Evolutionary conservation across 2,797 vertebrate species (phyloP).

Genomic region (Lagorchestes hirsutus): DNA sequence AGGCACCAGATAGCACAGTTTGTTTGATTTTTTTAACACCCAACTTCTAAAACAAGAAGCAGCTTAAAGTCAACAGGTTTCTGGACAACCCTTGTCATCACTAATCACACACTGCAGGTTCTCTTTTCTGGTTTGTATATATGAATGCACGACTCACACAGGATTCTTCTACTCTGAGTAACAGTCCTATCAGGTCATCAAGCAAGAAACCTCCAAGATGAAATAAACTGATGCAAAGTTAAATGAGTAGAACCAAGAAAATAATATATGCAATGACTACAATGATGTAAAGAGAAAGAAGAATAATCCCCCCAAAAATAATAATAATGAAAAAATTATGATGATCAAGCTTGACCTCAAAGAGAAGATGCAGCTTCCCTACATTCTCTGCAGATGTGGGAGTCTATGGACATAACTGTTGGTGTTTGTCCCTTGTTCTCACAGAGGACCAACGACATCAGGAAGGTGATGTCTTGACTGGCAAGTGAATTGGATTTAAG

Average conservation of each 20-base stretch:
- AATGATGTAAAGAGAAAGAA: background rate
- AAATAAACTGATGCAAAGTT: background rate
- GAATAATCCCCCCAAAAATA: background rate
- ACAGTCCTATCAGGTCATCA: constrained; percentile 1
- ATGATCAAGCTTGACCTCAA: background rate
- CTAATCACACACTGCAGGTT: constrained; percentile 14
- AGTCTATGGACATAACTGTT: background rate
- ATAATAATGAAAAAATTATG: background rate
- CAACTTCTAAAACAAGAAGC: background rate
- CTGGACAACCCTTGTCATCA: background rate
- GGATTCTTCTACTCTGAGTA: background rate
- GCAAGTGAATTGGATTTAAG: background rate
- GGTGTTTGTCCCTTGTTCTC: background rate
- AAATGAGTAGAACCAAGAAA: background rate
- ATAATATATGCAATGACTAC: background rate
- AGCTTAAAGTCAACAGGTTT: background rate
- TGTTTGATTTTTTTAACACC: background rate
- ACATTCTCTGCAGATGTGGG: background rate
- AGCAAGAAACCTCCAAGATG: background rate
- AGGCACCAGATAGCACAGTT: constrained; percentile 26
- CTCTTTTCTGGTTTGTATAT: background rate
- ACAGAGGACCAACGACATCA: background rate
- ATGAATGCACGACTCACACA: constrained; percentile 32
- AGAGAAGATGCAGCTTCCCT: background rate
- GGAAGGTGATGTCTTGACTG: background rate